These are phyloP conservation scores for Monochamus alternatus DNA, from an alignment of 2,888 invertebrate genomes.

Conservation along the genomic window DNA sequence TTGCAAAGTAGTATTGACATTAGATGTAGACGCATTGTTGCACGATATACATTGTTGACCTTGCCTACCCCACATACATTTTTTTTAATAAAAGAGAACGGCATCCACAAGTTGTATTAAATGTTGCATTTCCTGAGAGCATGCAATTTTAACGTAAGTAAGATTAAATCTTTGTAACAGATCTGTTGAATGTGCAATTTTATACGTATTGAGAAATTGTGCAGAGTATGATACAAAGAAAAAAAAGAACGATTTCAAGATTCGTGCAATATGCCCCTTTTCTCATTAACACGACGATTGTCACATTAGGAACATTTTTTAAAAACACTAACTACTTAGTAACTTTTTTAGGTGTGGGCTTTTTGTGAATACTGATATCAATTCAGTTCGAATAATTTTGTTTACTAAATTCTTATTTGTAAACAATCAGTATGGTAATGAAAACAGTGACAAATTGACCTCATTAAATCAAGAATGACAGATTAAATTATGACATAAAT, in stretches of 20 bases:
- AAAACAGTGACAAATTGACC: no score
- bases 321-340: no score
- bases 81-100: constrained; percentile 7
- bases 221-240: background rate
- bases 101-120: background rate
- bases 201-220: background rate
- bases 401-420: no score
- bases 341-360: no score
- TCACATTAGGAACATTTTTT: no score
- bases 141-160: background rate
- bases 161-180: background rate
- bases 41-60: background rate
- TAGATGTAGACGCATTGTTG: background rate
- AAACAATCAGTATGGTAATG: no score
- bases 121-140: background rate
- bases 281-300: no score
- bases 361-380: no score
- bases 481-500: no score
- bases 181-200: background rate
- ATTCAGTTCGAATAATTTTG: no score
- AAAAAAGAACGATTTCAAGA: background rate
- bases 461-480: no score
- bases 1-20: background rate
- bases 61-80: background rate
- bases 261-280: background rate